phyloP scores from a whole-genome alignment of 2,888 invertebrate genomes.

The Bhutanitis thaidina region DNA sequence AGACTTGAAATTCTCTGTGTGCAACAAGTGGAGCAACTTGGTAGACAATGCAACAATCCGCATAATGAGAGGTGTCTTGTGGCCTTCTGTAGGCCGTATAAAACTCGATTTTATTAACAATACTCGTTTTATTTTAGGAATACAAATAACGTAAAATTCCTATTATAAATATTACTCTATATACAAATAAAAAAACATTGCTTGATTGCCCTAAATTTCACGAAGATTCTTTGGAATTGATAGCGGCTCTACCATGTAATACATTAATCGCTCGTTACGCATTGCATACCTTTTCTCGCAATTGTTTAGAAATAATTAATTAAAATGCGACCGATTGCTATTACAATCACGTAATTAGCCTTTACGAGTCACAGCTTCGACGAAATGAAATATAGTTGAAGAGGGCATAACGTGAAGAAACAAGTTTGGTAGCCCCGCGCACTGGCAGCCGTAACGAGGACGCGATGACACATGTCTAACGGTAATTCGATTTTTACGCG shows the following conservation, averaged over 20 bases:
- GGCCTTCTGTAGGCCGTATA: no score
- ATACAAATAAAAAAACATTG: no score
- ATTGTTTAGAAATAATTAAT: conserved; percentile 1
- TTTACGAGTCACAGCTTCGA: conserved; percentile 34
- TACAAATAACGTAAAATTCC: no score
- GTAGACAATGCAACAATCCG: no score
- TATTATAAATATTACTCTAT: no score
- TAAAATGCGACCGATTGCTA: neutral
- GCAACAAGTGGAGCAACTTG: no score
- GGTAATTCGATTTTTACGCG: conserved; percentile 66
- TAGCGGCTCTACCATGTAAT: neutral
- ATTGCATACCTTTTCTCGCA: neutral
- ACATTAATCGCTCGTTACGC: neutral
- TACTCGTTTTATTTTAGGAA: no score
- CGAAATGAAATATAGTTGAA: conserved; percentile 47
- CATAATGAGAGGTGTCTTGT: no score
- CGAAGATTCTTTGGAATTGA: no score
- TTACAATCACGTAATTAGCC: conserved; percentile 11
- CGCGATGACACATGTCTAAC: conserved; percentile 77
- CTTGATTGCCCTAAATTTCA: no score
- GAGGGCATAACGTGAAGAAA: conserved; percentile 60
- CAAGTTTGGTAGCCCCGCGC: conserved; percentile 57
- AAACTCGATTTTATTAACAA: no score
- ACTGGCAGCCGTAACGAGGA: conserved; percentile 56
- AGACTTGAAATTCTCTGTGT: no score